Conservation (phyloP, 2,797 vertebrate genomes). For the Pipistrellus nathusii region DNA sequence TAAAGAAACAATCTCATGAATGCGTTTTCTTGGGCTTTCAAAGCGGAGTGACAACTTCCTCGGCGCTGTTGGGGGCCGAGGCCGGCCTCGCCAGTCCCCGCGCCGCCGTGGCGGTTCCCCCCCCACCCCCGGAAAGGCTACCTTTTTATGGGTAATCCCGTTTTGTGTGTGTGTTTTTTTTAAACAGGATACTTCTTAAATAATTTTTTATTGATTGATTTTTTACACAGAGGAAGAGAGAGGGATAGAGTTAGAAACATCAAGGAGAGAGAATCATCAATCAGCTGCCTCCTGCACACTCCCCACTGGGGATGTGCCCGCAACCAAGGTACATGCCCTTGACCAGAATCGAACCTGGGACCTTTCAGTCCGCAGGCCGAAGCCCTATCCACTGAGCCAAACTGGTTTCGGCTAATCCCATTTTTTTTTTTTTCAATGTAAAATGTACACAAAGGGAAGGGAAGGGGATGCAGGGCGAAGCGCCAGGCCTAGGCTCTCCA, state of each 20-base stretch:
- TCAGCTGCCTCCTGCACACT: too few relatives aligned
- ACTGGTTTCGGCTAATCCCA: too few relatives aligned
- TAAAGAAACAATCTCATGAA: slow-evolving; percentile 90
- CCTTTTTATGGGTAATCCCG: neutral
- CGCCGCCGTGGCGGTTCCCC: neutral
- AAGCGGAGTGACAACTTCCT: slow-evolving; percentile 87
- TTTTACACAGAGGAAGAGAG: neutral
- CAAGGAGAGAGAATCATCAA: too few relatives aligned
- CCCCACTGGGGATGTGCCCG: too few relatives aligned
- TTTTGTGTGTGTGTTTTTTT: neutral
- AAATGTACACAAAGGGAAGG: neutral
- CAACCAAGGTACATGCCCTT: too few relatives aligned
- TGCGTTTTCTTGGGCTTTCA: slow-evolving; percentile 86
- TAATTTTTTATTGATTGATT: too few relatives aligned
- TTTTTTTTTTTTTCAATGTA: neutral
- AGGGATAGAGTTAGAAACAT: too few relatives aligned
- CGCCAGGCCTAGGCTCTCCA: neutral
- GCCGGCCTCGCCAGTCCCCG: neutral
- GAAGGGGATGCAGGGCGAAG: neutral
- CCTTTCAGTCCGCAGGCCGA: too few relatives aligned
- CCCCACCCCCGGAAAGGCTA: fast-evolving
- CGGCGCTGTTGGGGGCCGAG: slow-evolving; percentile 79
- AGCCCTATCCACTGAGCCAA: too few relatives aligned
- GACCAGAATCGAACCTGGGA: too few relatives aligned
- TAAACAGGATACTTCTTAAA: too few relatives aligned